These are phyloP conservation scores for Nowickia ferox DNA, from an alignment of 2,888 invertebrate genomes.

Conservation along the genomic window DNA sequence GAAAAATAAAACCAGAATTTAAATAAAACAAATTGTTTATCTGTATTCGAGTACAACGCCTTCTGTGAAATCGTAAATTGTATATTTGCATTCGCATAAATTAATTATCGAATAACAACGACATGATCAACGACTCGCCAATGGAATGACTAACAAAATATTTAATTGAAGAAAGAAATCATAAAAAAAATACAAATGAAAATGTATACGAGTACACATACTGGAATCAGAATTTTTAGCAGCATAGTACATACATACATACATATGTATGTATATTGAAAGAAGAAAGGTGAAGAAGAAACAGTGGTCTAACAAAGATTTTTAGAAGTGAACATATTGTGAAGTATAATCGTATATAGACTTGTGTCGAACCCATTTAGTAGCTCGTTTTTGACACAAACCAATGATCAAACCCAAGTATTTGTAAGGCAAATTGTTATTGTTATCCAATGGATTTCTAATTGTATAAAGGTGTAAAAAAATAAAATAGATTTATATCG, in stretches of 20 bases:
- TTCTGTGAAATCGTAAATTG: slow-evolving; percentile 60
- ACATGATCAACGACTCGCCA: slow-evolving; percentile 31
- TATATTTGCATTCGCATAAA: slow-evolving; percentile 65
- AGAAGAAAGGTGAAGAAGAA: neutral
- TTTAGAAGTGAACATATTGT: neutral
- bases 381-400: too few species aligned
- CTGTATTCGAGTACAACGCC: slow-evolving; percentile 54
- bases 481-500: too few species aligned
- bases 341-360: too few species aligned
- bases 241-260: too few species aligned
- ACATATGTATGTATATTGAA: neutral
- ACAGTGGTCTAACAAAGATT: neutral
- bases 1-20: slow-evolving; percentile 42
- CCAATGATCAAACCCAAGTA: too few species aligned
- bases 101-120: slow-evolving; percentile 56
- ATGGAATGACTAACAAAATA: slow-evolving; percentile 60
- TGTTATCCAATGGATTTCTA: too few species aligned
- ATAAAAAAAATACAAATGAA: neutral
- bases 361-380: too few species aligned
- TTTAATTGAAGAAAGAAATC: slow-evolving; percentile 8
- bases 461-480: too few species aligned
- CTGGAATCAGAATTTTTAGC: neutral
- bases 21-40: slow-evolving; percentile 27
- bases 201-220: neutral
- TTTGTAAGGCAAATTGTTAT: too few species aligned